Evolutionary conservation across 2,113 vertebrate genomes (phyloP).

Genomic region (Circaetus gallicus): DNA sequence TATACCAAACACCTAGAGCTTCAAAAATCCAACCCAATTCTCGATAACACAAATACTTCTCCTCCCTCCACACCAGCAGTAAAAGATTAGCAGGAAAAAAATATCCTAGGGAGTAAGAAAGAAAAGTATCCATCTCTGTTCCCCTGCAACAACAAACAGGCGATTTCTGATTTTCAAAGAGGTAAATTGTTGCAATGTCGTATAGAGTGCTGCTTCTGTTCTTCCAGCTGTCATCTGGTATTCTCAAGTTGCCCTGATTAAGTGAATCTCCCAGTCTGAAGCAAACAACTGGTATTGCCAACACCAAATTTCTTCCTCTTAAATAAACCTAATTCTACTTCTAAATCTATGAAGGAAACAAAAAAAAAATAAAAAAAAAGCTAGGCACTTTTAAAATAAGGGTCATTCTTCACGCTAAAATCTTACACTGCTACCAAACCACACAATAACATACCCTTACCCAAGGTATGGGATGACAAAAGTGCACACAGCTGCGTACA

Average conservation of each 20-base stretch:
- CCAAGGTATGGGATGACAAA: neutral
- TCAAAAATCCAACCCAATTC: neutral
- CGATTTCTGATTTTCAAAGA: neutral
- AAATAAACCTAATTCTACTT: neutral
- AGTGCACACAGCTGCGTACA: neutral
- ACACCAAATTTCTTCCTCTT: neutral
- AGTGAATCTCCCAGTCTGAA: neutral
- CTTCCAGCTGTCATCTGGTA: neutral
- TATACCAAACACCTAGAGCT: neutral
- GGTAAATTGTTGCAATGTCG: neutral
- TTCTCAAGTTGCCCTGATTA: neutral
- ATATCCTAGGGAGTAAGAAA: neutral
- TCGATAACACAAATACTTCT: neutral
- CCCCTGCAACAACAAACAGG: neutral
- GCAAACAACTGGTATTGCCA: neutral
- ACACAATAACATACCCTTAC: neutral
- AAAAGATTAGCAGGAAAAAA: neutral
- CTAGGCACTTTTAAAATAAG: neutral
- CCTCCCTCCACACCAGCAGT: neutral
- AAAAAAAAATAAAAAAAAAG: neutral
- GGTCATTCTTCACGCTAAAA: neutral
- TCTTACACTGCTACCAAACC: neutral
- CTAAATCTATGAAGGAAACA: neutral
- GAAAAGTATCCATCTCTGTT: neutral
- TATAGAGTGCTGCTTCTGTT: neutral